These are phyloP conservation scores for Neocrepidodera transversa DNA, from an alignment of 2,888 invertebrate species.

Conservation along the genomic window DNA sequence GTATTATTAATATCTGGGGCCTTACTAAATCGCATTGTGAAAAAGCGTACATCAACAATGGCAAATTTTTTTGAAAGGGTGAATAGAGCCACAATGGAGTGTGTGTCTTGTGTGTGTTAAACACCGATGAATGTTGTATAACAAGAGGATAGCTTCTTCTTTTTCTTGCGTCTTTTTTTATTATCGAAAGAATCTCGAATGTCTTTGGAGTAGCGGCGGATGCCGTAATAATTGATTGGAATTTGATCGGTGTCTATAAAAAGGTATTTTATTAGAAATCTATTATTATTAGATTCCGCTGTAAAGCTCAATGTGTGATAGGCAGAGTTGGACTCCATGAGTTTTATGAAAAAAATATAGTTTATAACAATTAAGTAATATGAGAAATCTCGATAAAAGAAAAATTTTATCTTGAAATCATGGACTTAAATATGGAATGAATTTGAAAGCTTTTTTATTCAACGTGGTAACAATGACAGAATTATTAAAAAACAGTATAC, in stretches of 20 bases:
- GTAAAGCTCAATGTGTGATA: too few relatives aligned
- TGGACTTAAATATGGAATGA: too few relatives aligned
- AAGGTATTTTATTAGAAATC: too few relatives aligned
- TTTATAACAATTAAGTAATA: too few relatives aligned
- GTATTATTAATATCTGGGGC: constrained; percentile 40
- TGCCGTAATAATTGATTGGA: constrained; percentile 15
- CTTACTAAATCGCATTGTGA: constrained; percentile 35
- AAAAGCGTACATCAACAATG: constrained; percentile 33
- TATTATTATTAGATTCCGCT: too few relatives aligned
- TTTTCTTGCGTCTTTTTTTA: neutral
- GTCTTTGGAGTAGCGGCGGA: constrained; percentile 26
- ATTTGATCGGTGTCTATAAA: constrained; percentile 25
- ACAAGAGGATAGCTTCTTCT: constrained; percentile 38
- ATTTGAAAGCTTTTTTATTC: too few relatives aligned
- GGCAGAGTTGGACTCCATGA: too few relatives aligned
- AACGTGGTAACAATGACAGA: too few relatives aligned
- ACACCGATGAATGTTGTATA: constrained; percentile 46
- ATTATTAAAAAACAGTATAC: too few relatives aligned
- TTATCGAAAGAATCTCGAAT: constrained; percentile 29
- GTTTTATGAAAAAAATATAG: too few relatives aligned
- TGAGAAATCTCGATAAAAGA: too few relatives aligned
- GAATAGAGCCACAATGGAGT: constrained; percentile 38
- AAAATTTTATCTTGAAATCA: too few relatives aligned
- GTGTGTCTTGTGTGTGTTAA: constrained; percentile 43
- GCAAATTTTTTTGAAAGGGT: constrained; percentile 40